Evolutionary conservation across 2,888 invertebrate species (phyloP), one percentile per base, ranked within the genome.

Genomic region (Ormyrus thymus): DNA sequence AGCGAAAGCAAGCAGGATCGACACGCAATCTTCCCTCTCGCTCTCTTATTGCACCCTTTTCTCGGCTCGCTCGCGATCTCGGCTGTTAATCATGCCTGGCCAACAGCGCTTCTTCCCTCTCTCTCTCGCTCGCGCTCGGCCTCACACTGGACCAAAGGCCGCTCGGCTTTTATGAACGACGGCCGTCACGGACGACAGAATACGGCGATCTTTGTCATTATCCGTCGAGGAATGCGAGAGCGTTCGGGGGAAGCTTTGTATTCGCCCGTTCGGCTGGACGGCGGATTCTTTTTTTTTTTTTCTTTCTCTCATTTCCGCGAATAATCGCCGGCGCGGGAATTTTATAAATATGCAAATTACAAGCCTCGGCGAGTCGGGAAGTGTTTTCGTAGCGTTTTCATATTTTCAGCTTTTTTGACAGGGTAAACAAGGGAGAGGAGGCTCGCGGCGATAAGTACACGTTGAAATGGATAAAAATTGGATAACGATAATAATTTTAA

Each of bases 71-170:
- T 48, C 9, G 53, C 50, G 64, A 65, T 65, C 46, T 61, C 4
- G 58, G 77, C 53, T 77, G 72, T 77, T 77, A 77, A 77, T 77
- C 77, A 77, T 61, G 48, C 58, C 56, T 45, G 48, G 58, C 29
- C 50, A 70, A 59, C 29, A 45, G 59, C 58, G 9, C 11, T 8
- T n/a, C 29, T 29, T 51, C 15, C 9, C 65, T 10, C 65, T 56
- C 56, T 13, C 13, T 13, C 29, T 29, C 29, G 29, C 29, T 29
- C 29, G 1, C 29, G 29, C 29, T 29, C 29, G 29, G 29, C 29
- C 4, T 29, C 29, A 29, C 29, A 29, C 29, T 29, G 29, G 29
- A 29, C 29, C 29, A 29, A 29, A 29, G 29, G 29, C 29, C 46
- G 8, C 53, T 15, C 55, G 29, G 43, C 62, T 59, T 66, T 75